Percentiles rank a stretch among this genome's conserved stretches.
Evolutionary conservation across 2,888 invertebrate species (phyloP).

Genomic region (Blera fallax): DNA sequence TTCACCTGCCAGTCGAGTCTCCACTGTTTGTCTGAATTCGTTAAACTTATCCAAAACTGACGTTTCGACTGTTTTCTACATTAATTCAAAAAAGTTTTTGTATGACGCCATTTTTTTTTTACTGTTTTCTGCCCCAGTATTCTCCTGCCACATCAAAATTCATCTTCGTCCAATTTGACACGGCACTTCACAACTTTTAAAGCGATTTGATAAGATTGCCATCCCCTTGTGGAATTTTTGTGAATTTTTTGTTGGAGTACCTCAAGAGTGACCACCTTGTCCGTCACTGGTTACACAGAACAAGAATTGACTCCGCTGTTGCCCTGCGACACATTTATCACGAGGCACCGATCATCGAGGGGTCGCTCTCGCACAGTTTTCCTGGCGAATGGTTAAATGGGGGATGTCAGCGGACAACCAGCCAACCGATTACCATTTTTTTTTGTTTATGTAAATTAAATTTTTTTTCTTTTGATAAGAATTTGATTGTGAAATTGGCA

Average conservation of each 20-base stretch:
- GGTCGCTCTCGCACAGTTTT: neutral
- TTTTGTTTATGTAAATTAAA: conserved; percentile 59
- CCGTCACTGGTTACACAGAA: conserved; percentile 66
- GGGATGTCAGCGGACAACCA: neutral
- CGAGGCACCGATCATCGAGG: conserved; percentile 31
- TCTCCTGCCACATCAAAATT: conserved; percentile 60
- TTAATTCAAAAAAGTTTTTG: conserved; percentile 49
- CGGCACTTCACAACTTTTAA: conserved; percentile 71
- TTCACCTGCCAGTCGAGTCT: conserved; percentile 49
- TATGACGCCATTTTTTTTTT: neutral
- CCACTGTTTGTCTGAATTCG: conserved; percentile 52
- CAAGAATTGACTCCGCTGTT: conserved; percentile 67
- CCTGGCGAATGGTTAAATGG: neutral
- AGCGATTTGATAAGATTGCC: conserved; percentile 69
- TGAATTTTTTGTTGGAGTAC: conserved; percentile 35
- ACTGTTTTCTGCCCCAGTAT: neutral
- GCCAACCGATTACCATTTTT: conserved; percentile 34
- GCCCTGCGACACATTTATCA: conserved; percentile 64
- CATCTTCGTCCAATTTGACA: conserved; percentile 73
- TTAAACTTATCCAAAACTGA: conserved; percentile 54
- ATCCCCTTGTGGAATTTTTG: conserved; percentile 14
- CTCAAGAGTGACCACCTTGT: conserved; percentile 66
- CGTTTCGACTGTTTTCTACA: conserved; percentile 29
- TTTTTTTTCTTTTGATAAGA: conserved; percentile 64
- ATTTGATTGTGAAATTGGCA: conserved; percentile 72